Evolutionary conservation across 2,797 vertebrate genomes (phyloP), one percentile per base, ranked within the genome.

Genomic region (Microcaecilia unicolor): DNA sequence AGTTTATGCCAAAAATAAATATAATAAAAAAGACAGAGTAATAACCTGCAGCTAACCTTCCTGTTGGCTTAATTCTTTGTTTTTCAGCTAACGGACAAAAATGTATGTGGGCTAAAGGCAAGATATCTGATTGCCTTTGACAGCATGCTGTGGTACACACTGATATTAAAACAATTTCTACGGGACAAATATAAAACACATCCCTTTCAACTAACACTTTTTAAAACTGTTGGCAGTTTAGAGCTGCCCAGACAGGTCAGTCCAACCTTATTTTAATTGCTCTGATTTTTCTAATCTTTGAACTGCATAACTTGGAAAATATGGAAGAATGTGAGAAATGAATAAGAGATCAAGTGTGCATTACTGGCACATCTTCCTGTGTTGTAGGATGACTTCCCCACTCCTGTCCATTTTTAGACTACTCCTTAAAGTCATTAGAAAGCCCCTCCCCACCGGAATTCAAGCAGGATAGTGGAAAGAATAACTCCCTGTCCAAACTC

Each of bases 381-480:
- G n/a, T 62, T 25, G 37, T 52, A 62, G 64, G 50, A 47, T 67
- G 44, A 40, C 52, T 59, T 37, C 38, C 39, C 52, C 58, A 55
- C 55, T 61, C 59, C 52, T 48, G 48, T 55, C 55, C 61, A 55
- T 59, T 67, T 67, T 64, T 59, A 37, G 50, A 52, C 52, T 62
- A 50, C 48, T 41, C 62, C 38, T 28, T 44, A 26, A 59, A 54
- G 57, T 20, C 20, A 8, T 46, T 31, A 44, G n/a, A n/a, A n/a
- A n/a, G n/a, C n/a, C n/a, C n/a, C n/a, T n/a, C n/a, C n/a, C n/a
- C n/a, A n/a, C n/a, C n/a, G n/a, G n/a, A n/a, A n/a, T n/a, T n/a
- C n/a, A n/a, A n/a, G n/a, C n/a, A n/a, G n/a, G n/a, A n/a, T n/a
- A n/a, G n/a, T n/a, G n/a, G n/a, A n/a, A n/a, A n/a, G n/a, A n/a